Evolutionary conservation across 2,888 invertebrate species (phyloP).

Genomic region (Heliconius cydno): DNA sequence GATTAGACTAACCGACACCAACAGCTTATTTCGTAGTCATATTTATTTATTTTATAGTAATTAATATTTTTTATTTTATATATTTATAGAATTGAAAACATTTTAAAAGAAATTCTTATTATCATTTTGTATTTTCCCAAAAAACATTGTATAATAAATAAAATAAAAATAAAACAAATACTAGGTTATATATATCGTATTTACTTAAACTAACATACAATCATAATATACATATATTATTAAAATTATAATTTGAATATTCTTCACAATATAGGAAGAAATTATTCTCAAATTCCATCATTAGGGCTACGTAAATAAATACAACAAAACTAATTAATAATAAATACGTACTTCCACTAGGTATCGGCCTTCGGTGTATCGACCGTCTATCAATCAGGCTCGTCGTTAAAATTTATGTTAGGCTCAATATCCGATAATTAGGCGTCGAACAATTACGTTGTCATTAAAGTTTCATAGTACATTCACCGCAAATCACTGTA

Average conservation of each 20-base stretch:
- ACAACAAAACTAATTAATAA: not conserved
- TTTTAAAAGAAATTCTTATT: not conserved
- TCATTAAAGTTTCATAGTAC: constrained; percentile 39
- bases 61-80: not conserved
- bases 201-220: too few relatives aligned
- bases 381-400: constrained; percentile 38
- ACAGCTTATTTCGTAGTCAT: constrained; percentile 25
- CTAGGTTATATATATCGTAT: too few relatives aligned
- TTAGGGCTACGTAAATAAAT: not conserved
- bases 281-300: not conserved
- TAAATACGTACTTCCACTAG: not conserved
- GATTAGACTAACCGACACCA: constrained; percentile 70
- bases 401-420: constrained; percentile 45
- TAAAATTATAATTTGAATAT: too few relatives aligned
- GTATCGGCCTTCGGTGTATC: constrained; percentile 41
- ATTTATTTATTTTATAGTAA: constrained; percentile 5
- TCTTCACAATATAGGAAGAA: not conserved
- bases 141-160: not conserved
- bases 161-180: too few relatives aligned
- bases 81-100: constrained; percentile 22
- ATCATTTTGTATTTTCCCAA: not conserved
- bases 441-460: constrained; percentile 38
- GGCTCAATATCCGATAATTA: constrained; percentile 40
- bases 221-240: too few relatives aligned
- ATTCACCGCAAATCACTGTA: constrained; percentile 22